Evolutionary conservation across 2,113 vertebrate species (phyloP).

Genomic region (Perca fluviatilis): DNA sequence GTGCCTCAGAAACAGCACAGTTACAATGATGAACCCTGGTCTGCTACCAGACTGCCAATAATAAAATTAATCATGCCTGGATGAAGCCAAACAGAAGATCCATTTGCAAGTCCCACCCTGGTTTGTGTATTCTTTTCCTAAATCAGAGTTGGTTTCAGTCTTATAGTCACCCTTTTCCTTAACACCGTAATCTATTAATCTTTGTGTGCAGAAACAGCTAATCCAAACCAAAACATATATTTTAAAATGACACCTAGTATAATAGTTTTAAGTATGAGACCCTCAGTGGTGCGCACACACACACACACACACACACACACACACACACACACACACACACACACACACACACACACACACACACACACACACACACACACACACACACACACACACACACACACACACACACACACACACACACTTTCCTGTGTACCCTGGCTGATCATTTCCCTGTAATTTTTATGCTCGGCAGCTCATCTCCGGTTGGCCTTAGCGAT

Average conservation of each 20-base stretch:
- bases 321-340: background rate
- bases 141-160: constrained; percentile 9
- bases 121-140: background rate
- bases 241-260: constrained; percentile 19
- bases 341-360: constrained; percentile 18
- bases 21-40: background rate
- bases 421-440: constrained; percentile 41
- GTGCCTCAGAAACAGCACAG: constrained; percentile 3
- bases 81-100: constrained; percentile 11
- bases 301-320: background rate
- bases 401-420: constrained; percentile 24
- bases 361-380: constrained; percentile 7
- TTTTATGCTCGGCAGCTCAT: constrained; percentile 46
- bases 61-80: constrained; percentile 5
- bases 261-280: constrained; percentile 18
- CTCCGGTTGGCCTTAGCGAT: constrained; percentile 33
- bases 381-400: constrained; percentile 19
- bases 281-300: background rate
- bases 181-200: background rate
- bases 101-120: background rate
- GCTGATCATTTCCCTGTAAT: constrained; percentile 57
- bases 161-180: background rate
- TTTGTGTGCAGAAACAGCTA: background rate
- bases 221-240: background rate
- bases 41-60: constrained; percentile 1